phyloP scores from a whole-genome alignment of 1,140 invertebrate species.

The Neodiprion pinetum region DNA sequence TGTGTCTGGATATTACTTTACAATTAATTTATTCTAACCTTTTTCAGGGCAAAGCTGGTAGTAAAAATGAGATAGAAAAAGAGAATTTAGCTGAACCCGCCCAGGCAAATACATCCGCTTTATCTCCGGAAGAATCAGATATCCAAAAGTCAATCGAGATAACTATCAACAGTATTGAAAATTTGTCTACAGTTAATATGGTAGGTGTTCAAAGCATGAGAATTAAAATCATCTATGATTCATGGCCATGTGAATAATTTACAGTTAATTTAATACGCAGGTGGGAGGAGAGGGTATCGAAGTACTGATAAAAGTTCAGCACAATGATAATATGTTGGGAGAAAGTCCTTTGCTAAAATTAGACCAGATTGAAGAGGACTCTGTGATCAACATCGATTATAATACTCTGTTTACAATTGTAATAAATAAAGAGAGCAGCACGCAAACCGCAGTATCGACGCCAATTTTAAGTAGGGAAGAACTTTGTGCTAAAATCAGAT shows the following conservation, averaged over 20 bases:
- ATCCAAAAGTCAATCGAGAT: slow-evolving; percentile 20
- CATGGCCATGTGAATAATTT: not conserved
- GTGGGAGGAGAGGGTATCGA: slow-evolving; percentile 16
- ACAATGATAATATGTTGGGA: slow-evolving; percentile 32
- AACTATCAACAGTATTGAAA: slow-evolving; percentile 36
- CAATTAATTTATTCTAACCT: no score
- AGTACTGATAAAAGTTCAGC: slow-evolving; percentile 31
- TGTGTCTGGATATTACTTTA: no score
- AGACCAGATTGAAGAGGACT: slow-evolving; percentile 21
- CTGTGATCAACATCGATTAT: slow-evolving; percentile 27
- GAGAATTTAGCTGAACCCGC: no score
- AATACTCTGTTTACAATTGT: slow-evolving; percentile 20
- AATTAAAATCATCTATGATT: slow-evolving; percentile 26
- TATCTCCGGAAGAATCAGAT: not conserved
- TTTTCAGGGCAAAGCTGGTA: no score
- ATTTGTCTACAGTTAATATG: slow-evolving; percentile 22
- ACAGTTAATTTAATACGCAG: slow-evolving; percentile 22
- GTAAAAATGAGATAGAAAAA: no score
- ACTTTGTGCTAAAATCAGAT: not conserved
- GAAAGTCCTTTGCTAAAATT: slow-evolving; percentile 30
- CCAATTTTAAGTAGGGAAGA: slow-evolving; percentile 37
- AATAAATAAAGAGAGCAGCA: not conserved
- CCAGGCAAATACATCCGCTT: not conserved
- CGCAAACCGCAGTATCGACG: slow-evolving; percentile 29
- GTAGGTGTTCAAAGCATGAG: not conserved